Percentiles rank a stretch among this genome's conserved stretches.
Conservation (phyloP, 2,797 vertebrate genomes). For the Cynodonichthys magdalenae region DNA sequence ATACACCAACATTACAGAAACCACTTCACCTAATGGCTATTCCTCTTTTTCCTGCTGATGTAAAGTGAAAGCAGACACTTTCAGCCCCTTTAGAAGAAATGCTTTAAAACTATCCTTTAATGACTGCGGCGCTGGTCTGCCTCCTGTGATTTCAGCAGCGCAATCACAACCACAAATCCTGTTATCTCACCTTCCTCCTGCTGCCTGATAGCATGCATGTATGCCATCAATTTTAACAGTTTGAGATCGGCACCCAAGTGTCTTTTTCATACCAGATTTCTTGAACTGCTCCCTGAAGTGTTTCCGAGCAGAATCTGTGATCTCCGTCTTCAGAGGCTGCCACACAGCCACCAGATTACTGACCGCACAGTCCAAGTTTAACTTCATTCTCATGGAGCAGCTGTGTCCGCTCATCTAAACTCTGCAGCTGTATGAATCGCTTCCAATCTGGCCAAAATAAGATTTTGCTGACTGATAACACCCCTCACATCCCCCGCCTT, state of each 20-base stretch:
- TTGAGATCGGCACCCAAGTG: conserved; percentile 9
- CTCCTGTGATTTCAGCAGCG: conserved; percentile 25
- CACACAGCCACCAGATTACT: conserved; percentile 48
- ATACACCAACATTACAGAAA: background rate
- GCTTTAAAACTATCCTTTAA: conserved; percentile 34
- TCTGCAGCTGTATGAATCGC: conserved; percentile 61
- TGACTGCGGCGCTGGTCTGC: conserved; percentile 22
- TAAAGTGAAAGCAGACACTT: conserved; percentile 3
- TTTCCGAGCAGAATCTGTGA: conserved; percentile 26
- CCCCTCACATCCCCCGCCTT: conserved; percentile 31
- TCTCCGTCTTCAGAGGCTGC: conserved; percentile 35
- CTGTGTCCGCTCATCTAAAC: conserved; percentile 62
- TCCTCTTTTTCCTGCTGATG: conserved; percentile 9
- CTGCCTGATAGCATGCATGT: conserved; percentile 22
- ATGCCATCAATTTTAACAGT: conserved; percentile 33
- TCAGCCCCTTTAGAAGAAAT: conserved; percentile 6
- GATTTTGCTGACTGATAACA: conserved; percentile 44
- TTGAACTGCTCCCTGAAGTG: conserved; percentile 23
- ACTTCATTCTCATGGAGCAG: conserved; percentile 62
- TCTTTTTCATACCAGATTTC: conserved; percentile 11
- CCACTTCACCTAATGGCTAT: background rate
- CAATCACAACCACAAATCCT: conserved; percentile 35
- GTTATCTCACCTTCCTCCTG: conserved; percentile 26
- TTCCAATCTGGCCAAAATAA: conserved; percentile 54
- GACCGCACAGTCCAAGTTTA: conserved; percentile 58